A percentile compares a stretch with the other conserved stretches of the same genome.
Evolutionary conservation across 92 coral and sea anemone genomes (phyloP).

Genomic region (Phenganax subtilis): DNA sequence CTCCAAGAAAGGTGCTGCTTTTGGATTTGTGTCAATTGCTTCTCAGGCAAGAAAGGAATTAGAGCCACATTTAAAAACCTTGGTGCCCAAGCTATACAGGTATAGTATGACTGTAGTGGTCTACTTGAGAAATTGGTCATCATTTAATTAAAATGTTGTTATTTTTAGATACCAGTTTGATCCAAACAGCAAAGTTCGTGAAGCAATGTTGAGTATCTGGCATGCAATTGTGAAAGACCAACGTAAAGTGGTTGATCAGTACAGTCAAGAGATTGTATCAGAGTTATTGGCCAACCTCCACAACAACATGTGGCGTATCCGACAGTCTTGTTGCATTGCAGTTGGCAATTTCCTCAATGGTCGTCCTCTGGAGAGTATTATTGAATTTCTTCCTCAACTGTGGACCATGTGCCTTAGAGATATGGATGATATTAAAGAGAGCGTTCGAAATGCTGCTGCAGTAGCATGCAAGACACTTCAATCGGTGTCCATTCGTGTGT

Average conservation of each 20-base stretch:
- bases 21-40: slow-evolving; percentile 87
- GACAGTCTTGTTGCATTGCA: slow-evolving; percentile 97
- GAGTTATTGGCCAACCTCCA: slow-evolving; percentile 79
- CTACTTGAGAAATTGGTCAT: not conserved
- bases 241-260: slow-evolving; percentile 61
- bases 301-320: slow-evolving; percentile 77
- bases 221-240: slow-evolving; percentile 66
- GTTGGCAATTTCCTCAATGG: slow-evolving; percentile 93
- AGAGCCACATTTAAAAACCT: slow-evolving; percentile 84
- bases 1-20: slow-evolving; percentile 97
- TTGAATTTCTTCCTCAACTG: slow-evolving; percentile 73
- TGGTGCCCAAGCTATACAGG: slow-evolving; percentile 99
- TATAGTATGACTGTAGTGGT: slow-evolving; percentile 27
- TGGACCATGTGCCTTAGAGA: slow-evolving; percentile 91
- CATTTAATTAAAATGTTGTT: not conserved
- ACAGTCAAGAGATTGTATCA: slow-evolving; percentile 71
- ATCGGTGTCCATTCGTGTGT: slow-evolving; percentile 78
- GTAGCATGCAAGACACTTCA: slow-evolving; percentile 85
- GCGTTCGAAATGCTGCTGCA: slow-evolving; percentile 72
- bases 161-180: slow-evolving; percentile 83
- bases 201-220: slow-evolving; percentile 98
- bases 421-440: slow-evolving; percentile 86
- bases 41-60: slow-evolving; percentile 85
- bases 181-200: slow-evolving; percentile 81
- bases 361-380: slow-evolving; percentile 74